Evolutionary conservation across 2,888 invertebrate genomes (phyloP), one percentile per base, ranked within the genome.

Genomic region (Papilio gigon): DNA sequence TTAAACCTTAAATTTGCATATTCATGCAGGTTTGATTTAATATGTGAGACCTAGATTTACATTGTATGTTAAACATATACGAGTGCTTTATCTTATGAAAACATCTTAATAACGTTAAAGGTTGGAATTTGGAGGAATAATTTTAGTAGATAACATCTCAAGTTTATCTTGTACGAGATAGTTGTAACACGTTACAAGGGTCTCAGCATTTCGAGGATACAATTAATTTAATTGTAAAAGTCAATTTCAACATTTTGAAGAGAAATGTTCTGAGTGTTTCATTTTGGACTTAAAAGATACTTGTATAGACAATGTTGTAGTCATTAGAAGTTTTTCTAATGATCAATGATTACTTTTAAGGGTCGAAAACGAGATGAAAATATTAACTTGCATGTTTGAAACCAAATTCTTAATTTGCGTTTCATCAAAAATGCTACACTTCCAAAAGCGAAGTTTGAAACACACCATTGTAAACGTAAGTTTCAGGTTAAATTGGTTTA

Each of bases 161-260:
- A 68, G 59, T 72, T 62, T 68, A 71, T 53, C 67, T 66, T 67
- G 69, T 72, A 59, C 20, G 67, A 68, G 71, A 67, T 70, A 65
- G 65, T 71, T 70, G 72, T 70, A 70, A 67, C 71, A 65, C 33
- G 44, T 53, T 71, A 69, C 72, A 71, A 72, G 71, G 72, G 71
- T 70, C 66, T 61, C 47, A 68, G 65, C 70, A 65, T 70, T 53
- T 59, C 47, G 53, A 53, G 65, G 60, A 63, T 69, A 62, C 65
- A 44, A 71, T 67, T 63, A 70, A 69, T 66, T 70, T 66, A 68
- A 68, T 71, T 68, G 70, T 71, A 53, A 65, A 65, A 67, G 50
- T 33, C 12, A 47, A 62, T 62, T 47, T 33, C 33, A 33, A 56
- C 14, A 50, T 27, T 40, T 22, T 37, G 35, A 60, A 8, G 56